Evolutionary conservation across 2,888 invertebrate species (phyloP).

Genomic region (Incurvaria masculella): DNA sequence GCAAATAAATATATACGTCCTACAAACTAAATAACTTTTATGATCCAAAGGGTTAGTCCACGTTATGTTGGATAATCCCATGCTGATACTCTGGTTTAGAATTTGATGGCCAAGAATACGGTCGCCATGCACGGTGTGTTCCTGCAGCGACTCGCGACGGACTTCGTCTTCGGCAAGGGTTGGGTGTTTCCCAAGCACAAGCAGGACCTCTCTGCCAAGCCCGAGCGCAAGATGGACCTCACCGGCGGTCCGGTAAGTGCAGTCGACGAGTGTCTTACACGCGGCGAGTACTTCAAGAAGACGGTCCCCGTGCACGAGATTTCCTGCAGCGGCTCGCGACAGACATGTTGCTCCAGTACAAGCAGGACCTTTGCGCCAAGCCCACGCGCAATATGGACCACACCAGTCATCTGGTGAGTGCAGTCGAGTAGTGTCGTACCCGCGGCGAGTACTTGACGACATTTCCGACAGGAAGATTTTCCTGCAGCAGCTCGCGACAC

Average conservation of each 20-base stretch:
- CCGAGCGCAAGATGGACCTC: slow-evolving; percentile 85
- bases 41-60: too few species aligned
- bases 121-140: slow-evolving; percentile 99
- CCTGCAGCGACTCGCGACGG: slow-evolving; percentile 89
- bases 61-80: too few species aligned
- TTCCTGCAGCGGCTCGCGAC: slow-evolving; percentile 93
- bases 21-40: too few species aligned
- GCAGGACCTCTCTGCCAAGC: slow-evolving; percentile 80
- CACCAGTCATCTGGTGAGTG: slow-evolving; percentile 83
- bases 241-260: slow-evolving; percentile 83
- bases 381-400: slow-evolving; percentile 87
- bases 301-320: slow-evolving; percentile 99
- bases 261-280: too few species aligned
- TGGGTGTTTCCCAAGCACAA: slow-evolving; percentile 97
- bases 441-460: slow-evolving; percentile 82
- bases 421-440: too few species aligned
- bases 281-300: too few species aligned
- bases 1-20: too few species aligned
- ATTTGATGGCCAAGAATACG: slow-evolving; percentile 99
- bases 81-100: too few species aligned
- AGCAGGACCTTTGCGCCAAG: slow-evolving; percentile 83
- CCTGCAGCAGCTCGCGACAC: slow-evolving; percentile 80
- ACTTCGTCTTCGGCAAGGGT: slow-evolving; percentile 90
- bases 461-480: slow-evolving; percentile 95
- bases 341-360: slow-evolving; percentile 97